Evolutionary conservation across 1,140 invertebrate genomes (phyloP), one percentile per base, ranked within the genome.

Genomic region (Leptopilina boulardi): DNA sequence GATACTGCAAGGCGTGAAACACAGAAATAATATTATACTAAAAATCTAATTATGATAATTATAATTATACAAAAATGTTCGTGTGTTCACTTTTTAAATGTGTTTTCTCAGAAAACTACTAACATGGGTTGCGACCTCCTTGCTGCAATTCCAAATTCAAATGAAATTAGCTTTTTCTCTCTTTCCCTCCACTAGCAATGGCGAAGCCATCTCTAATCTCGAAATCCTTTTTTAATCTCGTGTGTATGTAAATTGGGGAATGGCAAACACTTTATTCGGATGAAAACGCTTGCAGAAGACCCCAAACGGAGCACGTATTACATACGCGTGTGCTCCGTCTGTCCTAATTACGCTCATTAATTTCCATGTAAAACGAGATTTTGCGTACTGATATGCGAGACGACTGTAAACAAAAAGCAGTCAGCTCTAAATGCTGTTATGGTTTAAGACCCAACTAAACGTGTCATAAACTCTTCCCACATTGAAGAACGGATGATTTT

Each of bases 271-370:
- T 66, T 66, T 66, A 66, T 66, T 66, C 59, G 59, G 59, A 66
- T 66, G 59, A 30, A 66, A 66, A 66, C 59, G 59, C 59, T 66
- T 66, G 23, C 21, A 66, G 59, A 66, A 66, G 59, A 23, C 59
- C 26, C 13, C 23, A n/a, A n/a, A n/a, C 4, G 6, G 23, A 30
- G 59, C 59, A 66, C 59, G 59, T 66, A 66, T 66, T 66, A 66
- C 47, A 51, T 51, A 51, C 23, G 59, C 23, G 59, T 66, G 59
- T 66, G 59, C 59, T 66, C 11, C 59, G 59, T 66, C 59, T 66
- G 59, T 66, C 59, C 59, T 66, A 66, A 66, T 66, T 66, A 66
- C 59, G 59, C 59, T 66, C 59, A 66, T 66, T 66, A 66, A 66
- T 66, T 66, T 15, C 59, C 59, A 38, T 5, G 59, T 11, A 66